Base-by-base conservation (phyloP, 2,113 vertebrate species). In the Glaucidium brasilianum region DNA sequence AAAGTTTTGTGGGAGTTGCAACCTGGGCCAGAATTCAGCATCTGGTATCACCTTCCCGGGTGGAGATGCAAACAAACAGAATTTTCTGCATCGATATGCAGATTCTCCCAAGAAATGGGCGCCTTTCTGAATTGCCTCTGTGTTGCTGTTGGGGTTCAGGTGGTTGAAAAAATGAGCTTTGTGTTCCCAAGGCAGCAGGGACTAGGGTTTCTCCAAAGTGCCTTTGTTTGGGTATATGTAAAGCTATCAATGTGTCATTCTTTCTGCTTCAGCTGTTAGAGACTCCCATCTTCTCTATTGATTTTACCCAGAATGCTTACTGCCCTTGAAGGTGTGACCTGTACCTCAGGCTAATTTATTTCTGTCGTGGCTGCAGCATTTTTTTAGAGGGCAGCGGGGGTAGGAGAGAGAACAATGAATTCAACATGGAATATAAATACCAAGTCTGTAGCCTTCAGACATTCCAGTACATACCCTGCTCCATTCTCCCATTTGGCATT, bases 321-420 rank as follows among this genome's bases (percentile, higher is more conserved):
- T 97, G 98, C 97, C 97, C 97, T 97, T 97, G 95, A 98, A 97
- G 97, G 98, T 98, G 98, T 98, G 98, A 97, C 98, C 98, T 97
- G 97, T 96, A 97, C 97, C 98, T 98, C 97, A 6, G 86, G 96
- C 97, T 98, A 96, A 98, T 98, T 97, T 97, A 98, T 98, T 98
- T 98, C 97, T 97, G 97, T 98, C 98, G 96, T 92, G 97, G 97
- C 97, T 96, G 95, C 88, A 93, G 94, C 90, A 82, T 96, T 95
- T 96, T 94, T 94, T 96, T 74, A 59, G 92, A 93, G 91, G 93
- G 93, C 95, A 85, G 85, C 3, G 5, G 91, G 91, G 29, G 71
- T 94, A 79, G 93, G 88, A 90, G 79, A 71, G 76, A 64, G 88
- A 95, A 96, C 49, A 81, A 94, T 76, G 85, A 77, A 94, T 96